These are phyloP conservation scores for Epistrophe eligans DNA, from an alignment of 2,888 invertebrate species.

Conservation along the genomic window DNA sequence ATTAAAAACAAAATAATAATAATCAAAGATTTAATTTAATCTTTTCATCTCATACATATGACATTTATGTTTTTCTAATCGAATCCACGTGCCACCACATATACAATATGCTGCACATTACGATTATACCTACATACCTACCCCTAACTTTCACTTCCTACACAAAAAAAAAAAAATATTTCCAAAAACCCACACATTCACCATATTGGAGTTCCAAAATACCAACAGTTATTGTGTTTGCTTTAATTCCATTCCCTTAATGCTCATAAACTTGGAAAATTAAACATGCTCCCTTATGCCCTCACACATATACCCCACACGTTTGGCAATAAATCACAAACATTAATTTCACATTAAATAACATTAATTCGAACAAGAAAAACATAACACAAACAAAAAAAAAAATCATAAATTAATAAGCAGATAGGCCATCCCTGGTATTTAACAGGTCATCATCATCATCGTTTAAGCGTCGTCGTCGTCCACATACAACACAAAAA, in stretches of 20 bases:
- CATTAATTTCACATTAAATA: constrained; percentile 60
- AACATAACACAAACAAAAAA: constrained; percentile 14
- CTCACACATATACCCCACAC: background rate
- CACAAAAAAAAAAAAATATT: background rate
- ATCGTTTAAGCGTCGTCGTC: constrained; percentile 36
- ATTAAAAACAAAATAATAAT: constrained; percentile 1
- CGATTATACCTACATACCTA: too few species aligned
- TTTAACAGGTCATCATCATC: constrained; percentile 55
- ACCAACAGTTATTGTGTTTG: constrained; percentile 34
- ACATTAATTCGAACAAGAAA: constrained; percentile 56
- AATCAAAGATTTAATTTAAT: constrained; percentile 10
- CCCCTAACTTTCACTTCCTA: background rate
- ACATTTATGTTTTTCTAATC: constrained; percentile 17
- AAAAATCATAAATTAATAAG: constrained; percentile 26
- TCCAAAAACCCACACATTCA: background rate
- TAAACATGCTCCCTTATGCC: constrained; percentile 38
- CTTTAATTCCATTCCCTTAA: constrained; percentile 28
- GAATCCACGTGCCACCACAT: constrained; percentile 1
- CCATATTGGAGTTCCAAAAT: constrained; percentile 25
- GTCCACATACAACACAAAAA: background rate
- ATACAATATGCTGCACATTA: constrained; percentile 4
- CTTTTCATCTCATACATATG: background rate
- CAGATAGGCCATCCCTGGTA: constrained; percentile 57
- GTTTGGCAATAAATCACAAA: constrained; percentile 53
- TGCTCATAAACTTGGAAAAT: constrained; percentile 51